These are phyloP conservation scores for Drosophila subobscura DNA, from an alignment of 1,140 invertebrate species.

Conservation along the genomic window DNA sequence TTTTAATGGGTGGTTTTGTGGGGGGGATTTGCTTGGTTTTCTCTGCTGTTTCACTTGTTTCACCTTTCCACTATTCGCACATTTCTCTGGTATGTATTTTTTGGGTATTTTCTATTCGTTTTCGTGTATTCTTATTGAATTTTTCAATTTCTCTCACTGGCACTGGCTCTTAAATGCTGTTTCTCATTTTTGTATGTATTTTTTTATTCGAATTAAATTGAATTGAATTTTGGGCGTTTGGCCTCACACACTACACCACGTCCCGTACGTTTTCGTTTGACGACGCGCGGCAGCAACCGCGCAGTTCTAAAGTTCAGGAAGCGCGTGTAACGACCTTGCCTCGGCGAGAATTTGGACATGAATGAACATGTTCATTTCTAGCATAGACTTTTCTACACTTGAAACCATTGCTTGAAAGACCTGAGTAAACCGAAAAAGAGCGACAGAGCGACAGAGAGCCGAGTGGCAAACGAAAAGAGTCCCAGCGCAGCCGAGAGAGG, in stretches of 20 bases:
- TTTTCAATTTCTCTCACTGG: conserved; percentile 45
- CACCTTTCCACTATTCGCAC: conserved; percentile 49
- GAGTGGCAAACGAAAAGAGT: too few relatives aligned
- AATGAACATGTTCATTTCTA: too few relatives aligned
- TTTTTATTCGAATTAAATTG: conserved; percentile 24
- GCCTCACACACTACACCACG: conserved; percentile 35
- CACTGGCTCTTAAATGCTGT: background rate
- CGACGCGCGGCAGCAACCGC: too few relatives aligned
- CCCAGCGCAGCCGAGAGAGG: too few relatives aligned
- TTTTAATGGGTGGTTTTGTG: conserved; percentile 33
- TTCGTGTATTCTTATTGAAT: conserved; percentile 12
- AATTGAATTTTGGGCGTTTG: conserved; percentile 23
- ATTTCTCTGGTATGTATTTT: conserved; percentile 13
- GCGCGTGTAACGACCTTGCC: too few relatives aligned
- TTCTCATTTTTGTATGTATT: conserved; percentile 25
- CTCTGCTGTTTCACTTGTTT: conserved; percentile 9
- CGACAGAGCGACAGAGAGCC: too few relatives aligned
- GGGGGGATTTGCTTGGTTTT: conserved; percentile 8
- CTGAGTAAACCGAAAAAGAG: too few relatives aligned
- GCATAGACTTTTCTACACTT: too few relatives aligned
- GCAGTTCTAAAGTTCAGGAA: too few relatives aligned
- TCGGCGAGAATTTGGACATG: too few relatives aligned
- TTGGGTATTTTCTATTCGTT: conserved; percentile 11
- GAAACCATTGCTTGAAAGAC: too few relatives aligned
- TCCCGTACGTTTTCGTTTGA: conserved; percentile 45